Evolutionary conservation across 53 echinoderm and acorn worm species (phyloP), one percentile per base, ranked within the genome.

Genomic region (Pentamera pediparva): DNA sequence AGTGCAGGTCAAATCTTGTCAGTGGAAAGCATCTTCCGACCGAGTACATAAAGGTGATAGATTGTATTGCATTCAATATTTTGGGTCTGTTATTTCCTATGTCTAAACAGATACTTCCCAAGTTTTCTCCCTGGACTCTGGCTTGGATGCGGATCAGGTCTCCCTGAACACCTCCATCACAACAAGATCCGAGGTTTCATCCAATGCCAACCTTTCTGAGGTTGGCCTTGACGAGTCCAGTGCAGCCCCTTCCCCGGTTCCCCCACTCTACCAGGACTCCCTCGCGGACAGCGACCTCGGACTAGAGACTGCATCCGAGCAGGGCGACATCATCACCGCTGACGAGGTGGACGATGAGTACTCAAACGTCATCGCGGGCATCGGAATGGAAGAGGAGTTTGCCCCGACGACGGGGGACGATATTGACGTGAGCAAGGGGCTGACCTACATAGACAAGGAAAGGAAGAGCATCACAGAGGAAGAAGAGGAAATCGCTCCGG

Each of bases 311-410:
- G 33, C 70, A 1, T 33, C 69, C 21, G 74, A 87, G 37, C 83
- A 82, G 11, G 57, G 79, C 0, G 91, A 96, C 34, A 82, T 96
- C 43, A 57, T 96, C 6, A 24, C 88, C n/a, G 82, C 85, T 3
- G 86, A 91, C 34, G 79, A 65, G 27, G 58, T 27, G 13, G 58
- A 67, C 41, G 86, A 74, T 12, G 90, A 84, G 34, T 96, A 96
- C 54, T 88, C 91, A 3, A 96, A 91, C 51, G 81, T 96, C 13
- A n/a, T n/a, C n/a, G n/a, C n/a, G n/a, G 87, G 65, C 37, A 96
- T 96, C 45, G 96, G 96, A 2, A 64, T 73, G 2, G 95, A 90
- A 15, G 91, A 88, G 0, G 91, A 96, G 45, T 52, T 78, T 11
- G 29, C 64, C 4, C 84, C 59, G 5, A 61, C 63, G 33, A n/a